These are phyloP conservation scores for Conops quadrifasciatus DNA, from an alignment of 2,888 invertebrate species.

Conservation along the genomic window DNA sequence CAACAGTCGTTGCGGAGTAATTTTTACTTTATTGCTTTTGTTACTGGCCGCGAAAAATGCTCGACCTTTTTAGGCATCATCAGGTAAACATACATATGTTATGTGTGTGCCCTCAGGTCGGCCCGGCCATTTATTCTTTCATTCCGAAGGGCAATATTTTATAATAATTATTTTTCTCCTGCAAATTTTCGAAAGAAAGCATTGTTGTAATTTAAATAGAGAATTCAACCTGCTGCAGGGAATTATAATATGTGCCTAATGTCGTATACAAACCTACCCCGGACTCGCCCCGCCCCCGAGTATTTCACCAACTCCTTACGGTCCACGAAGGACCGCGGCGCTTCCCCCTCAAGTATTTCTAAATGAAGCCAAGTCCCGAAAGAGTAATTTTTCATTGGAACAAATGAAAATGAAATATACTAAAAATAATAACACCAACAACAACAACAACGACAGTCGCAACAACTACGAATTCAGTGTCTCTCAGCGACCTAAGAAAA, in stretches of 20 bases:
- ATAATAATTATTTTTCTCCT: too few species aligned
- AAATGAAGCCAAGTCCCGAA: constrained; percentile 63
- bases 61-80: neutral
- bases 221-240: constrained; percentile 5
- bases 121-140: neutral
- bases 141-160: too few species aligned
- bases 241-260: too few species aligned
- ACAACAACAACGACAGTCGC: neutral
- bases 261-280: neutral
- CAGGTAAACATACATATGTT: neutral
- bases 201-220: neutral
- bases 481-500: neutral
- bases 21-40: neutral
- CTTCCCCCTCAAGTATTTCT: constrained; percentile 49
- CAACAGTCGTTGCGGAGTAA: neutral
- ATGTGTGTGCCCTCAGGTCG: neutral
- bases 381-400: constrained; percentile 62
- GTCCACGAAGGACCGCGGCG: neutral
- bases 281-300: neutral
- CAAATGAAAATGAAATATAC: constrained; percentile 52
- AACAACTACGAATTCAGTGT: neutral
- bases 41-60: neutral
- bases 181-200: neutral
- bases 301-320: neutral
- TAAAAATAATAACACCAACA: constrained; percentile 8